These are phyloP conservation scores for Beris morrisii DNA, from an alignment of 2,888 invertebrate genomes.

Conservation along the genomic window DNA sequence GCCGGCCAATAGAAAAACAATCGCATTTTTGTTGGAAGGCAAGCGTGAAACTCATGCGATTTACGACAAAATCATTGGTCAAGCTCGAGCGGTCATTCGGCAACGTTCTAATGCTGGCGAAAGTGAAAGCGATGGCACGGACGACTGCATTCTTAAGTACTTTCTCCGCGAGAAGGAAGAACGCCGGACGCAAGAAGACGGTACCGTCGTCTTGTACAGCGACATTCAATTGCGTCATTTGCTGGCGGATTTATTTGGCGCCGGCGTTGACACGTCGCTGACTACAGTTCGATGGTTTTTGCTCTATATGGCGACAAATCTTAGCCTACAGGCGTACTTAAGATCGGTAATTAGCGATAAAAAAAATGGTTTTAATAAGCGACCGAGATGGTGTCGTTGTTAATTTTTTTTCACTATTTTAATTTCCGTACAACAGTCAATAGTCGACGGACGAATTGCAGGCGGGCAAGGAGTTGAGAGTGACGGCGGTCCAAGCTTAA, in stretches of 20 bases:
- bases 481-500: conserved; percentile 38
- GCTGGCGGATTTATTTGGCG: conserved; percentile 81
- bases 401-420: too few species aligned
- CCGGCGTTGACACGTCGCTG: conserved; percentile 81
- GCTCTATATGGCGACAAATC: conserved; percentile 72
- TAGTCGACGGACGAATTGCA: neutral
- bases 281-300: conserved; percentile 81
- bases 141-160: conserved; percentile 62
- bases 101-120: conserved; percentile 48
- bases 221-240: conserved; percentile 73
- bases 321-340: conserved; percentile 61
- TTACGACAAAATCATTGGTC: conserved; percentile 68
- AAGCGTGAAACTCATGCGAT: conserved; percentile 72
- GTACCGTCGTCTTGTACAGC: conserved; percentile 59
- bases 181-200: conserved; percentile 55
- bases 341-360: conserved; percentile 41
- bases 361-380: neutral
- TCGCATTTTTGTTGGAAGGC: conserved; percentile 68
- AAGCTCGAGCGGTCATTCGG: conserved; percentile 41
- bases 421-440: too few species aligned
- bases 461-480: neutral
- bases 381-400: too few species aligned
- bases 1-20: conserved; percentile 65
- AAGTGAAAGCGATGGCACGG: conserved; percentile 40
- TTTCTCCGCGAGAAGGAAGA: conserved; percentile 65